phyloP scores from a whole-genome alignment of 2,797 vertebrate species.

The Bradypus variegatus region DNA sequence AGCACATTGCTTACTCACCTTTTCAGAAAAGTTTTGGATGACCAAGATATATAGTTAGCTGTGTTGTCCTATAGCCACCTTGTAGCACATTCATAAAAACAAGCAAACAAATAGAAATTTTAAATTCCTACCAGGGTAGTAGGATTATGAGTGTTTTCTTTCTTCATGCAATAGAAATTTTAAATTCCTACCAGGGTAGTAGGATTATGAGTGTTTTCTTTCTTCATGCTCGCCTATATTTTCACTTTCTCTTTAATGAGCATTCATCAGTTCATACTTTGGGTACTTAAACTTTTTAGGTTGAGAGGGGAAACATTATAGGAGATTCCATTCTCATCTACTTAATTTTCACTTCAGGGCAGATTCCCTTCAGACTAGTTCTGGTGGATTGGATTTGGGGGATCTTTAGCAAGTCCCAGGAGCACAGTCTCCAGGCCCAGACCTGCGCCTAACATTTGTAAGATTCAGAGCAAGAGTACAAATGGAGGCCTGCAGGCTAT shows the following conservation, averaged over 20 bases:
- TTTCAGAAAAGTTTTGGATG: constrained; percentile 29
- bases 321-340: background rate
- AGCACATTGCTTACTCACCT: constrained; percentile 11
- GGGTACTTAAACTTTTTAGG: background rate
- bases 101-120: constrained; percentile 26
- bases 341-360: background rate
- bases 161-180: constrained; percentile 4
- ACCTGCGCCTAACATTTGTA: background rate
- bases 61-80: background rate
- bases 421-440: background rate
- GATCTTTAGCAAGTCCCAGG: background rate
- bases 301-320: background rate
- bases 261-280: background rate
- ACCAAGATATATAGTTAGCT: background rate
- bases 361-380: background rate
- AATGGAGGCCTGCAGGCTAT: background rate
- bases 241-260: constrained; percentile 5
- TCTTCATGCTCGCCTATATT: constrained; percentile 1
- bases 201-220: constrained; percentile 2
- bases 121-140: background rate
- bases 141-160: constrained; percentile 11
- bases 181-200: background rate
- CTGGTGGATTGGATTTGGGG: background rate
- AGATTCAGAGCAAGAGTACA: constrained; percentile 1
- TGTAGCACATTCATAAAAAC: constrained; percentile 24